A percentile compares a stretch with the other conserved stretches of the same genome.
These are phyloP conservation scores for Cheumatopsyche charites DNA, from an alignment of 1,140 invertebrate genomes.

Conservation along the genomic window DNA sequence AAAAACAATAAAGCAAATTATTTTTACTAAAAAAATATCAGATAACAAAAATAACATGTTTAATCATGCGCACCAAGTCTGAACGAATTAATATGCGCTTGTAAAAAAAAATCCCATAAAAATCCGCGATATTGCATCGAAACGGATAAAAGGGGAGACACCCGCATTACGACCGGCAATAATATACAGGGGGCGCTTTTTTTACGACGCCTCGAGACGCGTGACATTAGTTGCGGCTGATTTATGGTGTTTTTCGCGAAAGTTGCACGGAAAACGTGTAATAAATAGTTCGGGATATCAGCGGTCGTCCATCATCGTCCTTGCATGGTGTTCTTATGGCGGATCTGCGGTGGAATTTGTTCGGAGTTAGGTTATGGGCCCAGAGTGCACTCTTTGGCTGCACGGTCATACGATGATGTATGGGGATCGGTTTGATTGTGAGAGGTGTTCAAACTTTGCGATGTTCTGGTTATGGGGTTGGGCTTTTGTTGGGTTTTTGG, in stretches of 20 bases:
- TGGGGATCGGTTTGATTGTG: too few relatives aligned
- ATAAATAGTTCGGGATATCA: conserved; percentile 21
- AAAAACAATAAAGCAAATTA: too few relatives aligned
- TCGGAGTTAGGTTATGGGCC: too few relatives aligned
- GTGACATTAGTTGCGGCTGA: conserved; percentile 31
- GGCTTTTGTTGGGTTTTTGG: too few relatives aligned
- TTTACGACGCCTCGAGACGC: background rate
- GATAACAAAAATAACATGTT: too few relatives aligned
- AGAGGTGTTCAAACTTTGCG: too few relatives aligned
- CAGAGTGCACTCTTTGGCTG: background rate
- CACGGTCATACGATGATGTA: too few relatives aligned
- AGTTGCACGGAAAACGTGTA: conserved; percentile 2
- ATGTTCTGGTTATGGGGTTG: too few relatives aligned
- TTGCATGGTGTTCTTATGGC: too few relatives aligned
- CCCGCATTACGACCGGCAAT: conserved; percentile 8
- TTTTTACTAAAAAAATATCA: too few relatives aligned
- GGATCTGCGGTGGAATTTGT: too few relatives aligned
- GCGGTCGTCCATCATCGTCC: conserved; percentile 6
- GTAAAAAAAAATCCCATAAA: conserved; percentile 38
- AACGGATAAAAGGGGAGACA: conserved; percentile 10
- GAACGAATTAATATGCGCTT: conserved; percentile 22
- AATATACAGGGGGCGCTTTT: background rate
- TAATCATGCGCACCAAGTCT: too few relatives aligned
- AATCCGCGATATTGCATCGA: conserved; percentile 44
- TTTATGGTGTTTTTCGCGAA: conserved; percentile 37